These are phyloP conservation scores for Calephelis nemesis DNA, from an alignment of 1,140 invertebrate genomes.

Conservation along the genomic window DNA sequence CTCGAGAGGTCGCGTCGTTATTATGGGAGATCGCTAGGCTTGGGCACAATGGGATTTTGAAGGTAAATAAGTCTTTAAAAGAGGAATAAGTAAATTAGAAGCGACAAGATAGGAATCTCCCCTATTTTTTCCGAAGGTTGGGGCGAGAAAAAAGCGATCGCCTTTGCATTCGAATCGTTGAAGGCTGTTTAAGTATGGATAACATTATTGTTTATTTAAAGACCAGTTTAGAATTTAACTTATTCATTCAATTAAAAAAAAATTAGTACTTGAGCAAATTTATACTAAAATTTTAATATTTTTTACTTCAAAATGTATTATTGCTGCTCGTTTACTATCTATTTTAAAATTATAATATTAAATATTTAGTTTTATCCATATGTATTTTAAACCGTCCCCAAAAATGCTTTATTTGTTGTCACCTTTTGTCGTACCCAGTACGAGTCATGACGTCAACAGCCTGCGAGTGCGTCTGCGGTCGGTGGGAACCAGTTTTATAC, in stretches of 20 bases:
- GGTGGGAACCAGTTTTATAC: no score
- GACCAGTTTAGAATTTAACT: neutral
- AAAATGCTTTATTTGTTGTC: no score
- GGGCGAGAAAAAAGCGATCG: slow-evolving; percentile 75
- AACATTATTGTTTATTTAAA: slow-evolving; percentile 2
- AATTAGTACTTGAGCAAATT: neutral
- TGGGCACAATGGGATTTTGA: slow-evolving; percentile 78
- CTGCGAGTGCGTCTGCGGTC: no score
- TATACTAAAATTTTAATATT: neutral
- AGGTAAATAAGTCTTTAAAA: slow-evolving; percentile 83
- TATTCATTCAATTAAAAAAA: neutral
- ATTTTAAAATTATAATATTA: no score
- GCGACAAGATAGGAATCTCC: slow-evolving; percentile 83
- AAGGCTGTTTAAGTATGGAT: slow-evolving; percentile 43
- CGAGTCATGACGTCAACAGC: no score
- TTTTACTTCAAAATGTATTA: no score
- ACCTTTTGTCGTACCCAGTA: no score
- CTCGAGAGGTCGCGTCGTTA: slow-evolving; percentile 60
- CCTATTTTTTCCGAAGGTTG: slow-evolving; percentile 77
- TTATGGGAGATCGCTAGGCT: slow-evolving; percentile 58
- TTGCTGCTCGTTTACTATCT: no score
- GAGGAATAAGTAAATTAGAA: slow-evolving; percentile 85
- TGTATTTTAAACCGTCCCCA: no score
- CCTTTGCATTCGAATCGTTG: slow-evolving; percentile 55
- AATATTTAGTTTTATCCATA: no score